phyloP scores from a whole-genome alignment of 2,113 vertebrate species.

The Lepus americanus region DNA sequence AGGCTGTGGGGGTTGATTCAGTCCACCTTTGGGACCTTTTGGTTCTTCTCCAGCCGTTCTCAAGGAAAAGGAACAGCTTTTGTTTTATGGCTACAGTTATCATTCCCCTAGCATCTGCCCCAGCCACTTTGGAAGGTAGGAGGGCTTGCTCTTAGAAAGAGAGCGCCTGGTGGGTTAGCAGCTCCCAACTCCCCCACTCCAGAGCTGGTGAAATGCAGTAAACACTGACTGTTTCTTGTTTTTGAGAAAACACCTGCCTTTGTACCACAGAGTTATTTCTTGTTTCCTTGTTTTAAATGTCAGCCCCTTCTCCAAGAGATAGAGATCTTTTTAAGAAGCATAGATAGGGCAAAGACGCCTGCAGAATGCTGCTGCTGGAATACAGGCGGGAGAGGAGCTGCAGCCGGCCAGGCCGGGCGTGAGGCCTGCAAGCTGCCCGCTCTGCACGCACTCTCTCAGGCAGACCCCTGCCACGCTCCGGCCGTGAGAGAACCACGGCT shows the following conservation, averaged over 20 bases:
- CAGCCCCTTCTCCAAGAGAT: constrained; percentile 34
- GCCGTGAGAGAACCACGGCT: not conserved
- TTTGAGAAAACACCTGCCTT: constrained; percentile 60
- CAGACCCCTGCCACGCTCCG: not conserved
- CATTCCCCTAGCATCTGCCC: not conserved
- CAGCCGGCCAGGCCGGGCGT: too few relatives aligned
- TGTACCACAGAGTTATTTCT: constrained; percentile 39
- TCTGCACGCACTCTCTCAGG: not conserved
- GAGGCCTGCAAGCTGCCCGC: too few relatives aligned
- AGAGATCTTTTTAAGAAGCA: not conserved
- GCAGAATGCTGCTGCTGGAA: not conserved
- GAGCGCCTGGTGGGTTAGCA: not conserved
- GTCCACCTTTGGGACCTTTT: not conserved
- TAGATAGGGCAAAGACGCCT: not conserved
- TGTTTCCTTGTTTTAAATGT: constrained; percentile 51
- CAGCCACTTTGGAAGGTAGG: not conserved
- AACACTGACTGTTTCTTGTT: not conserved
- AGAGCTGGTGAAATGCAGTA: constrained; percentile 10
- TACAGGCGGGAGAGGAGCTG: not conserved
- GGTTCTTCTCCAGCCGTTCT: constrained; percentile 10
- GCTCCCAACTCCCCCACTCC: not conserved
- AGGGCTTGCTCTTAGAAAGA: constrained; percentile 11
- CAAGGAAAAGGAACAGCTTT: constrained; percentile 31
- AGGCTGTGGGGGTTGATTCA: constrained; percentile 36
- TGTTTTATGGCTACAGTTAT: not conserved